Evolutionary conservation across 2,888 invertebrate genomes (phyloP).

Genomic region (Agriopis leucophaearia): DNA sequence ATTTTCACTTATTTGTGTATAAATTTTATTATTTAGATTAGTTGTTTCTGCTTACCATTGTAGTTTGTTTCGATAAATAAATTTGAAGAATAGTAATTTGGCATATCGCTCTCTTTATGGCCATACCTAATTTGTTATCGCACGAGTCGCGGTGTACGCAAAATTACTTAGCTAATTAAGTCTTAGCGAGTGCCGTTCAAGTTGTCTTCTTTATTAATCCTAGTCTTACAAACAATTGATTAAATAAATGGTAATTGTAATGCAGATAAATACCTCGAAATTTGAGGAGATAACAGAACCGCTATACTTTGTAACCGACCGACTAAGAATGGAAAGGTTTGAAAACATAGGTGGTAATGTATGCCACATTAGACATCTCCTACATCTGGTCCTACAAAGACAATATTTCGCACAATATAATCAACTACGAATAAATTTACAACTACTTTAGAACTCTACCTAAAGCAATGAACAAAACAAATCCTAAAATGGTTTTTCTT

Average conservation of each 20-base stretch:
- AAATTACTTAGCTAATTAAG: constrained; percentile 58
- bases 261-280: background rate
- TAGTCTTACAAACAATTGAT: background rate
- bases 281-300: background rate
- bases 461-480: no score
- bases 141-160: constrained; percentile 49
- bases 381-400: no score
- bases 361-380: no score
- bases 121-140: constrained; percentile 37
- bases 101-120: constrained; percentile 37
- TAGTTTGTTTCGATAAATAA: background rate
- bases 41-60: no score
- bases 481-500: no score
- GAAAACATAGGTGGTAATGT: background rate
- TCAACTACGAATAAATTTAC: no score
- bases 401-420: no score
- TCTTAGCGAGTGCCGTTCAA: constrained; percentile 45
- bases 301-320: no score
- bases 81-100: background rate
- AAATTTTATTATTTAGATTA: no score
- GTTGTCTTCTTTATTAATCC: constrained; percentile 42
- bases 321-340: background rate
- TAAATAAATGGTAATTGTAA: constrained; percentile 1
- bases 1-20: no score
- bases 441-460: no score